Conservation (phyloP, 1,140 invertebrate genomes). For the Bombus ignitus region DNA sequence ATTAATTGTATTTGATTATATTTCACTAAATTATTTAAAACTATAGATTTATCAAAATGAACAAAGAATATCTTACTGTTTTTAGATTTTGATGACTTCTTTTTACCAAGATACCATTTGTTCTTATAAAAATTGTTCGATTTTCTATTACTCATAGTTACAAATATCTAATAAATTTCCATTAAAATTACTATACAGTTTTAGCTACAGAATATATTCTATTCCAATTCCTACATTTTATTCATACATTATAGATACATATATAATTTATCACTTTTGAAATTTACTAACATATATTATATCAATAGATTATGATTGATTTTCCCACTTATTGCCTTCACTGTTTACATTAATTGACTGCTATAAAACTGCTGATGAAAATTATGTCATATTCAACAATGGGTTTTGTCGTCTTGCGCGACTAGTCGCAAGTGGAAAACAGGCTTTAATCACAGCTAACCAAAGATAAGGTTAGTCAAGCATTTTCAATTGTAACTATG, state of each 20-base stretch:
- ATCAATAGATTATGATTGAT: neutral
- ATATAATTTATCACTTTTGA: neutral
- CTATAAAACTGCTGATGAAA: too few relatives aligned
- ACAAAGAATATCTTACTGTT: conserved; percentile 20
- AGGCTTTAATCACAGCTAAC: neutral
- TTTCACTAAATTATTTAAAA: neutral
- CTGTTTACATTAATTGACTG: neutral
- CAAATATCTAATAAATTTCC: conserved; percentile 5
- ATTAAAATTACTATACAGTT: neutral
- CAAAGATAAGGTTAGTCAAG: neutral
- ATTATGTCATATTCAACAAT: too few relatives aligned
- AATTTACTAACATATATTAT: neutral
- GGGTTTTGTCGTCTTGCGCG: too few relatives aligned
- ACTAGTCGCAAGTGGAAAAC: too few relatives aligned
- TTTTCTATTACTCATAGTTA: conserved; percentile 41
- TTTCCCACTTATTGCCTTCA: neutral
- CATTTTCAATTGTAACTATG: neutral
- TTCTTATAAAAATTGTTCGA: conserved; percentile 14
- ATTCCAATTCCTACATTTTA: neutral
- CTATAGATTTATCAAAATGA: neutral
- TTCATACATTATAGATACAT: neutral
- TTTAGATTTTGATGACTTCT: conserved; percentile 22
- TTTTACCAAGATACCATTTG: conserved; percentile 19
- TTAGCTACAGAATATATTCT: neutral
- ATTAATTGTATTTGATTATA: neutral